Evolutionary conservation across 2,113 vertebrate species (phyloP).

Genomic region (Bubo blakistoni): DNA sequence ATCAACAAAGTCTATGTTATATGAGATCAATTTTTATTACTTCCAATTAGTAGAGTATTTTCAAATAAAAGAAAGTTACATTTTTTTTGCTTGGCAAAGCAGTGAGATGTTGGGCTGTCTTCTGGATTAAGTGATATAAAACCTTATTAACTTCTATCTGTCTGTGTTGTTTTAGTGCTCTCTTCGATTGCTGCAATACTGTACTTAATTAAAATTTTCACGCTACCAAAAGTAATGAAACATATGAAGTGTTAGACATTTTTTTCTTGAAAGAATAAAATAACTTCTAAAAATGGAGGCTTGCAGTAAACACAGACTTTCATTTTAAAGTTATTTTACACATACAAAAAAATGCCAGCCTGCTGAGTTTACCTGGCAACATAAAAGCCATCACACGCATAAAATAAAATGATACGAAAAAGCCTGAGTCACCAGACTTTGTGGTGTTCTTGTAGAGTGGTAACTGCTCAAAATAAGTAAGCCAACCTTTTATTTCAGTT

Average conservation of each 20-base stretch:
- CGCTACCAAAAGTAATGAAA: not conserved
- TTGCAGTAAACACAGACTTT: not conserved
- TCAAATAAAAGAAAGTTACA: not conserved
- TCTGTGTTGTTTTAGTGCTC: not conserved
- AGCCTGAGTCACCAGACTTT: not conserved
- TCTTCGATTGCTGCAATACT: not conserved
- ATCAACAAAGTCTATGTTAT: not conserved
- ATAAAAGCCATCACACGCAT: not conserved
- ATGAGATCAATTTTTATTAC: not conserved
- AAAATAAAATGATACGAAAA: not conserved
- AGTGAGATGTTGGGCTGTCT: not conserved
- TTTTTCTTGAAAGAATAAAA: not conserved
- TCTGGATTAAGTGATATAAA: not conserved
- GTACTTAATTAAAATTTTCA: constrained; percentile 23
- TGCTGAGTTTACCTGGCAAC: not conserved
- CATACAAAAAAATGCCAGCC: not conserved
- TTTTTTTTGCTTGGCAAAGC: not conserved
- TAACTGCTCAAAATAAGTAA: not conserved
- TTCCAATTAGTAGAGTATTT: not conserved
- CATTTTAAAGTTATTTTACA: not conserved
- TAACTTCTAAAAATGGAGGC: not conserved
- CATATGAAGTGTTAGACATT: not conserved
- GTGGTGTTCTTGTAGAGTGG: not conserved
- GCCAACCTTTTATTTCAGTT: not conserved
- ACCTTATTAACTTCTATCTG: not conserved